Evolutionary conservation across 2,888 invertebrate genomes (phyloP).

Genomic region (Arge pagana): DNA sequence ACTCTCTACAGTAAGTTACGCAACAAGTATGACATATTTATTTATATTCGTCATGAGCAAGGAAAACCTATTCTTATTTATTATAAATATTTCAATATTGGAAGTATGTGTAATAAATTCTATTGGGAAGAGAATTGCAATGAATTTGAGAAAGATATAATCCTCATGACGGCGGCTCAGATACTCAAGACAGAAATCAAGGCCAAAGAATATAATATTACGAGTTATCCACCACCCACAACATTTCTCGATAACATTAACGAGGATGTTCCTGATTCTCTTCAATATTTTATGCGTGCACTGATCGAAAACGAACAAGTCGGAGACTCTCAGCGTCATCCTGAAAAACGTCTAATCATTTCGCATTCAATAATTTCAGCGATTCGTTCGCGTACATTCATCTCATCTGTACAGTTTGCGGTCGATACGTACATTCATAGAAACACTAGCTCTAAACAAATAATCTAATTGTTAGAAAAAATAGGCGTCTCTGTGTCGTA

Average conservation of each 20-base stretch:
- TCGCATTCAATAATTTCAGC: constrained; percentile 22
- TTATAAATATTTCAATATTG: constrained; percentile 5
- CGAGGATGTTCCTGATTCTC: constrained; percentile 14
- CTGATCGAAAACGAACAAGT: constrained; percentile 6
- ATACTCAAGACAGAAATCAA: constrained; percentile 18
- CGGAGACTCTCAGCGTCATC: constrained; percentile 4
- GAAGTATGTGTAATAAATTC: constrained; percentile 5
- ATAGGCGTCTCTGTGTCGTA: constrained; percentile 18
- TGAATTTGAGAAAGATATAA: background rate
- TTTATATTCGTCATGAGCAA: constrained; percentile 1
- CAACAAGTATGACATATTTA: background rate
- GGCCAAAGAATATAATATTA: constrained; percentile 3
- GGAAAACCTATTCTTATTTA: background rate
- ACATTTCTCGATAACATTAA: constrained; percentile 20
- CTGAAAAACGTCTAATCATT: constrained; percentile 17
- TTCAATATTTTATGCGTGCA: constrained; percentile 17
- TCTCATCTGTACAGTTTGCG: constrained; percentile 23
- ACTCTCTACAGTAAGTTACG: background rate
- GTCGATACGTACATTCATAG: constrained; percentile 21
- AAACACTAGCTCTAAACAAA: constrained; percentile 20
- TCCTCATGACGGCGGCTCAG: constrained; percentile 6
- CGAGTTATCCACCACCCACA: background rate
- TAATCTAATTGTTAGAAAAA: constrained; percentile 22
- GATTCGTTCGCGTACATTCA: constrained; percentile 15
- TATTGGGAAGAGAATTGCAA: background rate